A percentile compares a stretch with the other conserved stretches of the same genome.
These are phyloP conservation scores for Nothoprocta perdicaria DNA, from an alignment of 2,113 vertebrate genomes.

Conservation along the genomic window DNA sequence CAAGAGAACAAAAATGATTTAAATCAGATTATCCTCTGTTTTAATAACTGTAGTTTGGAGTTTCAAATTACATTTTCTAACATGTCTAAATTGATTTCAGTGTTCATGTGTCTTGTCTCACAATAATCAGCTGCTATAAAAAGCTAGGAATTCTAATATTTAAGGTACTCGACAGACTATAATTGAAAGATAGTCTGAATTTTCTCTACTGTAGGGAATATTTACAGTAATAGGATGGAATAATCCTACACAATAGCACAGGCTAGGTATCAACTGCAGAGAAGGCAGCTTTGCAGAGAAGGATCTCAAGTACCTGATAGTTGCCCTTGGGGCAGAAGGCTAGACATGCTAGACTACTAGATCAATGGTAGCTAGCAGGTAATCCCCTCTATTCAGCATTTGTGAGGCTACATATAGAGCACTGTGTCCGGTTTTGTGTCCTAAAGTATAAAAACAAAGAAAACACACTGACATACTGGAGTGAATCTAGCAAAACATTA, in stretches of 20 bases:
- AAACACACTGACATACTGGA: background rate
- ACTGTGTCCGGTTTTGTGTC: background rate
- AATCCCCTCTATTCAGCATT: background rate
- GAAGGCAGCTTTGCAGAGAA: background rate
- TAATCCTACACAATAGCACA: background rate
- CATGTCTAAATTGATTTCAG: background rate
- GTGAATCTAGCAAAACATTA: background rate
- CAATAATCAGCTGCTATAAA: background rate
- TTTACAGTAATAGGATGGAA: background rate
- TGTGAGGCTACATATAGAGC: background rate
- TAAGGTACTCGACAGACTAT: background rate
- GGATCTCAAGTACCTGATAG: rapidly evolving
- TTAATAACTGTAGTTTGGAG: background rate
- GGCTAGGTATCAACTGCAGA: background rate
- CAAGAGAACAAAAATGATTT: background rate
- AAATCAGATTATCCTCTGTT: background rate
- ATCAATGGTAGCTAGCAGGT: background rate
- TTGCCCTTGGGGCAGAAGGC: background rate
- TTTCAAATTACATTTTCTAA: background rate
- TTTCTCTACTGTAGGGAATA: background rate
- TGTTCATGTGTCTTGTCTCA: background rate
- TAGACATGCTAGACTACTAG: background rate
- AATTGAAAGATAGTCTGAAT: background rate
- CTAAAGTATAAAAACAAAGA: background rate
- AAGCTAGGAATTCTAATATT: background rate